Evolutionary conservation across 2,113 vertebrate species (phyloP).

Genomic region (Centropus unirufus): DNA sequence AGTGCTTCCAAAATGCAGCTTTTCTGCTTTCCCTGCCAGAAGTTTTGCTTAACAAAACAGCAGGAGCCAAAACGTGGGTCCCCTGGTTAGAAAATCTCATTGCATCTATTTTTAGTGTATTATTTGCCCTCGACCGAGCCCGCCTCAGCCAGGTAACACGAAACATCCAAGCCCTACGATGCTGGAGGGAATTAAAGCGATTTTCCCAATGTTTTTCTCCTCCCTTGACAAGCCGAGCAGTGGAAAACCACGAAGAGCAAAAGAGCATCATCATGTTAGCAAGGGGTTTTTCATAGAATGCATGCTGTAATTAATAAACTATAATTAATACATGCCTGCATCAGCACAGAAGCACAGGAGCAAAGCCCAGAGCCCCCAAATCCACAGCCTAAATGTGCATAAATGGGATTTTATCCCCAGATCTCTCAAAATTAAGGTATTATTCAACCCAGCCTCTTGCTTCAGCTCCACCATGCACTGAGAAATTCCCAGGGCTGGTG

Average conservation of each 20-base stretch:
- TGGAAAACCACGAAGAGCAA: not conserved
- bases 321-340: not conserved
- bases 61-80: not conserved
- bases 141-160: not conserved
- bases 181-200: not conserved
- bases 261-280: not conserved
- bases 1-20: rapidly evolving
- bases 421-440: not conserved
- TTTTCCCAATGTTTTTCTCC: conserved; percentile 40
- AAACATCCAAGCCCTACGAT: not conserved
- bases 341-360: not conserved
- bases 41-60: not conserved
- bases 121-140: not conserved
- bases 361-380: not conserved
- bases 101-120: not conserved
- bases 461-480: not conserved
- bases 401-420: not conserved
- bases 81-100: not conserved
- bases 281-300: not conserved
- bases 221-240: not conserved
- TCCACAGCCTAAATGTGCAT: not conserved
- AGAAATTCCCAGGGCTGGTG: not conserved
- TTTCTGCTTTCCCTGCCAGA: not conserved
- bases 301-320: not conserved
- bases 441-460: not conserved